phyloP scores from a whole-genome alignment of 64 coral and sea anemone genomes.

The Montipora foliosa region DNA sequence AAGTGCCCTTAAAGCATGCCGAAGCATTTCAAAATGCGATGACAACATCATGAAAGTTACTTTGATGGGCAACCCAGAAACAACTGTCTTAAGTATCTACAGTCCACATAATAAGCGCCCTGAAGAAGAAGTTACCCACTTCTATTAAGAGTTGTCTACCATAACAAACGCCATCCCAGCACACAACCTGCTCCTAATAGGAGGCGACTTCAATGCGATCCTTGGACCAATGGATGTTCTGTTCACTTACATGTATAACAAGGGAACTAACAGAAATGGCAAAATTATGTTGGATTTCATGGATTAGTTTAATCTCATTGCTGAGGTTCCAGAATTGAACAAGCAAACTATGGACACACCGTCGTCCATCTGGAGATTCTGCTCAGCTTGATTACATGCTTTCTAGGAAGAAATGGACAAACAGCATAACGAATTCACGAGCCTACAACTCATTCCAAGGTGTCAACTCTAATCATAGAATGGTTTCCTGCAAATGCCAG shows the following conservation, averaged over 20 bases:
- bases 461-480: too few species aligned
- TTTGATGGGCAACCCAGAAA: conserved; percentile 38
- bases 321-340: conserved; percentile 18
- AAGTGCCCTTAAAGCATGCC: not conserved
- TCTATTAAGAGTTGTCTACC: conserved; percentile 31
- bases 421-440: conserved; percentile 2
- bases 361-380: not conserved
- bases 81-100: conserved; percentile 26
- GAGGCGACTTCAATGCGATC: conserved; percentile 53
- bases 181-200: conserved; percentile 15
- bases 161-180: not conserved
- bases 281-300: conserved; percentile 16
- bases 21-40: not conserved
- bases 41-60: not conserved
- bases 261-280: conserved; percentile 54
- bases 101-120: not conserved
- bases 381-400: conserved; percentile 56
- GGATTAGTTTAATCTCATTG: conserved; percentile 35
- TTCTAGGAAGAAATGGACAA: conserved; percentile 43
- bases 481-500: too few species aligned
- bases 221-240: not conserved
- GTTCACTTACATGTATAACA: not conserved
- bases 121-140: not conserved
- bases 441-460: too few species aligned
- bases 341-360: conserved; percentile 50